Conservation (phyloP, 2,797 vertebrate genomes). For the Tokudaia tokunoshimensis region DNA sequence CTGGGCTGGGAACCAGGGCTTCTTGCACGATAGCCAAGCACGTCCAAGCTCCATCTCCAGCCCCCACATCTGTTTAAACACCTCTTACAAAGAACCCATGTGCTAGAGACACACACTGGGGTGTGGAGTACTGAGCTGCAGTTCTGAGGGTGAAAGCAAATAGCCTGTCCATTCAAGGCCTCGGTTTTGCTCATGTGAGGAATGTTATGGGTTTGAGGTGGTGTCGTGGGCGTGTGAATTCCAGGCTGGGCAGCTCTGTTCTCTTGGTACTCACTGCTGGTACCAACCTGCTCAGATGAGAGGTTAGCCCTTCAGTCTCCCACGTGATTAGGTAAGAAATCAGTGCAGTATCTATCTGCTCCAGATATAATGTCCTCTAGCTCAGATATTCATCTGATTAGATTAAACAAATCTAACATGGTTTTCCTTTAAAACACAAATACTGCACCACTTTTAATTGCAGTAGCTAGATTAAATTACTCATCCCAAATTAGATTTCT, state of each 20-base stretch:
- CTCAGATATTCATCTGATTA: slow-evolving; percentile 75
- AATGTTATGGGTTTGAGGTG: not conserved
- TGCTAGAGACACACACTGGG: not conserved
- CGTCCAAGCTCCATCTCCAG: not conserved
- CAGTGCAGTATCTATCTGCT: slow-evolving; percentile 62
- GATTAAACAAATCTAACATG: slow-evolving; percentile 76
- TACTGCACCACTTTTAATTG: slow-evolving; percentile 83
- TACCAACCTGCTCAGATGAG: not conserved
- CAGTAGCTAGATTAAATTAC: slow-evolving; percentile 81
- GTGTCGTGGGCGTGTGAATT: not conserved
- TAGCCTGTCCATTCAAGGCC: not conserved
- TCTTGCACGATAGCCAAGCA: not conserved
- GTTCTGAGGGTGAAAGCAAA: not conserved
- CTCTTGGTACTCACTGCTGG: not conserved
- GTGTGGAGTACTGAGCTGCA: not conserved
- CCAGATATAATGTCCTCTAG: slow-evolving; percentile 74
- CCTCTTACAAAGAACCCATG: not conserved
- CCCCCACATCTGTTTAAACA: not conserved
- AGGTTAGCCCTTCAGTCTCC: slow-evolving; percentile 23
- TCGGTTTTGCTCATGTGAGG: not conserved
- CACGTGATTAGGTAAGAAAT: slow-evolving; percentile 74
- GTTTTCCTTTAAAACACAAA: slow-evolving; percentile 83
- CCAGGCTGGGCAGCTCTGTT: not conserved
- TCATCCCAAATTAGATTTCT: slow-evolving; percentile 81
- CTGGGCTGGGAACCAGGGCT: not conserved